Evolutionary conservation across 1,140 invertebrate species (phyloP).

Genomic region (Heliconius hewitsoni): DNA sequence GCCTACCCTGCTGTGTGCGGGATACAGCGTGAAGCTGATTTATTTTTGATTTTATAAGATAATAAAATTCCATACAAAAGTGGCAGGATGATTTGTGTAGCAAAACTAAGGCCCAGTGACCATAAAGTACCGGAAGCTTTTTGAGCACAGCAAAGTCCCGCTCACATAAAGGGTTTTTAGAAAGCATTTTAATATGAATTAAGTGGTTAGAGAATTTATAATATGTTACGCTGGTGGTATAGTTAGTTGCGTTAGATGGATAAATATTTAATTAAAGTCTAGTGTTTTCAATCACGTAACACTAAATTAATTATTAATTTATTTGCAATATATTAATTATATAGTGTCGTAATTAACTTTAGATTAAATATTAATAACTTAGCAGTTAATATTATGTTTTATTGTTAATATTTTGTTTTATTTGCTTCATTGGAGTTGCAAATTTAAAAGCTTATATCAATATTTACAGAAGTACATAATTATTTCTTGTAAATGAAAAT

Average conservation of each 20-base stretch:
- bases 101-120: conserved; percentile 19
- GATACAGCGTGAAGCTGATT: too few species aligned
- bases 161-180: conserved; percentile 18
- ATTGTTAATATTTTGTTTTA: too few species aligned
- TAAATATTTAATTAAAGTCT: conserved; percentile 2
- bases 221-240: neutral
- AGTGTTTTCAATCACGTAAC: neutral
- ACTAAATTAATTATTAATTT: neutral
- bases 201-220: conserved; percentile 8
- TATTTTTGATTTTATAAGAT: neutral
- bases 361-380: too few species aligned
- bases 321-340: too few species aligned
- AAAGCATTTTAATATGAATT: conserved; percentile 25
- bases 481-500: too few species aligned
- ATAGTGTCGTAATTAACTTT: too few species aligned
- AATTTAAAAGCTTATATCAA: too few species aligned
- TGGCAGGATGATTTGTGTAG: conserved; percentile 14
- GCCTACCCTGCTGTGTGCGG: too few species aligned
- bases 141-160: conserved; percentile 13
- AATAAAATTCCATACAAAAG: neutral
- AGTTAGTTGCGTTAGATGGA: conserved; percentile 13
- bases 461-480: too few species aligned
- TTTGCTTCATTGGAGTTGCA: too few species aligned
- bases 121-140: conserved; percentile 24
- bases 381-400: too few species aligned